Evolutionary conservation across 2,888 invertebrate genomes (phyloP).

Genomic region (Leuctra nigra): DNA sequence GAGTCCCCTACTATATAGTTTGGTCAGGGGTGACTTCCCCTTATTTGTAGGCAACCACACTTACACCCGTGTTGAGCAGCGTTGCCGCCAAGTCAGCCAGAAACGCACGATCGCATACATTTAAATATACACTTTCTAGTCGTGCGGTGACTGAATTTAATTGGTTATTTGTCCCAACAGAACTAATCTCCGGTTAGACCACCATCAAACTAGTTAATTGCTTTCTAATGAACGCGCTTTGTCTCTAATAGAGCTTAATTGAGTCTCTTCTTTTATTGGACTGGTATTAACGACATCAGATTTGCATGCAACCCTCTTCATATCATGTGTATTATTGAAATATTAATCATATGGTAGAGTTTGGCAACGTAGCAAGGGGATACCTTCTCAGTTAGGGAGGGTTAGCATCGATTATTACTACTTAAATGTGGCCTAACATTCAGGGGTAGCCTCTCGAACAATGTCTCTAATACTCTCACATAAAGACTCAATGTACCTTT

Average conservation of each 20-base stretch:
- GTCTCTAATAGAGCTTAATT: too few relatives aligned
- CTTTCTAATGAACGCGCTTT: too few relatives aligned
- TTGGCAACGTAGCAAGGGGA: slow-evolving; percentile 28
- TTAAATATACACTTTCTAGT: background rate
- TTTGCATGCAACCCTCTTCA: too few relatives aligned
- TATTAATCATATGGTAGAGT: slow-evolving; percentile 9
- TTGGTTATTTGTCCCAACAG: background rate
- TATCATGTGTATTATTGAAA: background rate
- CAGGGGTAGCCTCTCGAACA: background rate
- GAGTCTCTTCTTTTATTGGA: too few relatives aligned
- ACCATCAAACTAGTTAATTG: too few relatives aligned
- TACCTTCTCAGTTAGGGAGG: slow-evolving; percentile 27
- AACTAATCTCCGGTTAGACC: background rate
- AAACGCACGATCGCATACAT: background rate
- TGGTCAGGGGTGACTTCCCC: slow-evolving; percentile 13
- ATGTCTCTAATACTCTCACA: background rate
- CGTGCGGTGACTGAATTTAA: background rate
- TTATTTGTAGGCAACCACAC: slow-evolving; percentile 23
- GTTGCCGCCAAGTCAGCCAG: slow-evolving; percentile 10
- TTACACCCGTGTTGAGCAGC: slow-evolving; percentile 21
- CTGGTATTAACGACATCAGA: too few relatives aligned
- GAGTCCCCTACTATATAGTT: too few relatives aligned
- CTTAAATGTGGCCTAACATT: slow-evolving; percentile 20
- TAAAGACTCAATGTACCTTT: background rate
- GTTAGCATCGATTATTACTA: slow-evolving; percentile 28